Conservation (phyloP, 2,888 invertebrate genomes). For the Volucella bombylans region DNA sequence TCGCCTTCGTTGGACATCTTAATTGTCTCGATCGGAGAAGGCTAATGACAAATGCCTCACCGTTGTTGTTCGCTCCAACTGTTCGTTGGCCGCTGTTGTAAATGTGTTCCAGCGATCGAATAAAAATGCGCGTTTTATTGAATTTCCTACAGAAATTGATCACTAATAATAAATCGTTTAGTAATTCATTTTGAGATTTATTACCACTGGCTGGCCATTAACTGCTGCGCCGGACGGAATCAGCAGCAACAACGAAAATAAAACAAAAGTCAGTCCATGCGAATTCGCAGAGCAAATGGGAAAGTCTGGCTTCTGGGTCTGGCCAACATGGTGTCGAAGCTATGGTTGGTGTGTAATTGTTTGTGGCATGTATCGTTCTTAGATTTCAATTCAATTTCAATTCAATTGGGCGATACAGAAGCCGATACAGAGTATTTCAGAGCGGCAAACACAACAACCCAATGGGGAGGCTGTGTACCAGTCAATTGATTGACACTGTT, state of each 20-base stretch:
- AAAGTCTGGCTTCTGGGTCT: neutral
- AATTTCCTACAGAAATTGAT: constrained; percentile 71
- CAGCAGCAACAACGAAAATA: neutral
- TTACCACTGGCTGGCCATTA: constrained; percentile 57
- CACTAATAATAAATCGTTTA: constrained; percentile 73
- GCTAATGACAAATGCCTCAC: constrained; percentile 60
- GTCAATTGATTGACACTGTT: constrained; percentile 74
- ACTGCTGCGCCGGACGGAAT: constrained; percentile 28
- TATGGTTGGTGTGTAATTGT: constrained; percentile 58
- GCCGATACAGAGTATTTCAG: no score
- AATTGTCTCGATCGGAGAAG: constrained; percentile 63
- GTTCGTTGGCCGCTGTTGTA: constrained; percentile 47
- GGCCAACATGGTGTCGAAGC: constrained; percentile 8
- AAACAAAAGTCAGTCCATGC: constrained; percentile 13
- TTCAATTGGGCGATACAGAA: constrained; percentile 17
- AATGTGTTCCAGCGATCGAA: constrained; percentile 53
- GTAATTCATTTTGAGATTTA: constrained; percentile 73
- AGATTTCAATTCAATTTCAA: constrained; percentile 72
- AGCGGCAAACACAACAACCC: constrained; percentile 1
- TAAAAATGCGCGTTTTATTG: constrained; percentile 73
- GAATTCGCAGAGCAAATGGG: neutral
- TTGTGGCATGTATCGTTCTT: constrained; percentile 71
- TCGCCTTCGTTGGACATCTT: constrained; percentile 63
- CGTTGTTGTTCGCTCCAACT: neutral
- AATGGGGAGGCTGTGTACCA: constrained; percentile 35